Evolutionary conservation across 2,797 vertebrate species (phyloP).

Genomic region (Tachyglossus aculeatus): DNA sequence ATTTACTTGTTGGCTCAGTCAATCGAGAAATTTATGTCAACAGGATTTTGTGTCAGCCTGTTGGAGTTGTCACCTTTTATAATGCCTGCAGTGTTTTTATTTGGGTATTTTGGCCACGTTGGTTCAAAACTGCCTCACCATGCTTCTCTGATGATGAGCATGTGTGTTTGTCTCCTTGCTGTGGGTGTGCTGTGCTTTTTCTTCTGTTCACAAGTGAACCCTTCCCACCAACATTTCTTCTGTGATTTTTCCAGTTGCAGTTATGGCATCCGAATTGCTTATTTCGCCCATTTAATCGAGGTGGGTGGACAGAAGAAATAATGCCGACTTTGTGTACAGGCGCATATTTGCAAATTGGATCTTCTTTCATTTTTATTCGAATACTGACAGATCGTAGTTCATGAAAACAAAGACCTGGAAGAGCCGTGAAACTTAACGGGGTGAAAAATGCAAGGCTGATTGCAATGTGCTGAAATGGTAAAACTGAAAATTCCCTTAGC

Average conservation of each 20-base stretch:
- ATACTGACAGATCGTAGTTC: conserved; percentile 20
- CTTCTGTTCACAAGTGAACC: background rate
- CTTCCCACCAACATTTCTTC: conserved; percentile 1
- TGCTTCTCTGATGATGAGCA: background rate
- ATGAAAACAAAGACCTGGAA: background rate
- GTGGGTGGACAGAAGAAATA: conserved; percentile 32
- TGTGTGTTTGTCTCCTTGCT: background rate
- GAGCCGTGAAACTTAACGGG: conserved; percentile 43
- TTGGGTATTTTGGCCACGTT: conserved; percentile 40
- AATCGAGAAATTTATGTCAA: conserved; percentile 37
- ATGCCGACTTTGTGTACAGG: conserved; percentile 15
- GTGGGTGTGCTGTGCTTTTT: conserved; percentile 6
- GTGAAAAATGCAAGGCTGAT: conserved; percentile 38
- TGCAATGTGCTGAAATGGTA: conserved; percentile 29
- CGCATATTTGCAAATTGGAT: conserved; percentile 31
- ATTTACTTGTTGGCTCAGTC: background rate
- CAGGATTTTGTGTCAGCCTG: conserved; percentile 19
- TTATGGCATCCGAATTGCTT: conserved; percentile 32
- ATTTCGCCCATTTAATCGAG: conserved; percentile 15
- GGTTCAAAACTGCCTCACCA: conserved; percentile 34
- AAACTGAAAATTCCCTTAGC: conserved; percentile 37
- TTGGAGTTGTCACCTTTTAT: conserved; percentile 10
- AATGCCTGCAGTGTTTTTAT: background rate
- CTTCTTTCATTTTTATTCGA: conserved; percentile 35
- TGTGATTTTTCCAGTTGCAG: conserved; percentile 36